Percentiles rank a stretch among this genome's conserved stretches.
These are phyloP conservation scores for Megamerina dolium DNA, from an alignment of 2,888 invertebrate species.

Conservation along the genomic window DNA sequence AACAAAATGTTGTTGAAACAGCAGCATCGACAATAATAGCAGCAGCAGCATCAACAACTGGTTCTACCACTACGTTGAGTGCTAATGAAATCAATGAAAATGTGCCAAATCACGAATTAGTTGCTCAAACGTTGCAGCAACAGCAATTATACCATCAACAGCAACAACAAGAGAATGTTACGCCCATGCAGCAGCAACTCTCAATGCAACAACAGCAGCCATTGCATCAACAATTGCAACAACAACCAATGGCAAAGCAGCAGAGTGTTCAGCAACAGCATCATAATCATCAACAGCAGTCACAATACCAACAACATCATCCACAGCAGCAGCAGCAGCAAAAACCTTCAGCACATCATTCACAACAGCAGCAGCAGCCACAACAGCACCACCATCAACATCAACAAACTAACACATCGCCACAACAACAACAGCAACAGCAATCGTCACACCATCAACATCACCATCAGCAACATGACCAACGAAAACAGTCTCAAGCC, in stretches of 20 bases:
- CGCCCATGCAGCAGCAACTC: conserved; percentile 24
- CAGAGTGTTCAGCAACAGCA: conserved; percentile 17
- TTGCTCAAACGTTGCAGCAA: conserved; percentile 7
- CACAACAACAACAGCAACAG: conserved; percentile 18
- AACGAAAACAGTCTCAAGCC: conserved; percentile 23
- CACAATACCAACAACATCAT: conserved; percentile 28
- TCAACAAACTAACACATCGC: conserved; percentile 1
- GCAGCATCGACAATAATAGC: conserved; percentile 1
- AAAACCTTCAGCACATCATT: conserved; percentile 20
- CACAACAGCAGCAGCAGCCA: conserved; percentile 21
- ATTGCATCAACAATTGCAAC: conserved; percentile 22
- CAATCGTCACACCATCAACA: conserved; percentile 20
- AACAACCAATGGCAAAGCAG: conserved; percentile 17
- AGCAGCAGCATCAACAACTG: conserved; percentile 7
- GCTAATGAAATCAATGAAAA: conserved; percentile 23
- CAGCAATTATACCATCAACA: conserved; percentile 22
- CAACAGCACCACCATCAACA: conserved; percentile 26
- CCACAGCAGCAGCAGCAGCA: conserved; percentile 47
- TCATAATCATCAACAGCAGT: conserved; percentile 16
- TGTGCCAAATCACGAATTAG: conserved; percentile 23
- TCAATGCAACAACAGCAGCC: conserved; percentile 25
- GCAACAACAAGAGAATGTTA: conserved; percentile 22
- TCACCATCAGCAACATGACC: conserved; percentile 22
- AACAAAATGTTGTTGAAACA: conserved; percentile 1
- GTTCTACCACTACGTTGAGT: not conserved